Conservation (phyloP, 2,888 invertebrate species). For the Tetropium fuscum region DNA sequence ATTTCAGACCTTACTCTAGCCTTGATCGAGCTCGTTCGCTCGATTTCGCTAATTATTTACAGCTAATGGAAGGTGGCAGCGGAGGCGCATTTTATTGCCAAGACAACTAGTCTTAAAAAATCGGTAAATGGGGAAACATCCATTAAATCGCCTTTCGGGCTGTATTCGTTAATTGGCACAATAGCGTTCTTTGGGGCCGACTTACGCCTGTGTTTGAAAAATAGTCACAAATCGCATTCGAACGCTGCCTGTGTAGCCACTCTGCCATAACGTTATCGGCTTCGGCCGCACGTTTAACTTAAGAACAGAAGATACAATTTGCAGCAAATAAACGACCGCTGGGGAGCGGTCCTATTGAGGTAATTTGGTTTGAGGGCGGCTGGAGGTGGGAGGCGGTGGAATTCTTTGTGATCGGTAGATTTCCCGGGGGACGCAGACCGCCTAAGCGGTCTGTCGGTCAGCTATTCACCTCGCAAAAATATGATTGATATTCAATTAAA, state of each 20-base stretch:
- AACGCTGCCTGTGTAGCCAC: conserved; percentile 45
- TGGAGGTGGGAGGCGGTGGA: conserved; percentile 7
- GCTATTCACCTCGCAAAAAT: neutral
- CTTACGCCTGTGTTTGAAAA: conserved; percentile 15
- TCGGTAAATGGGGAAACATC: conserved; percentile 9
- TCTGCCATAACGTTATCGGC: conserved; percentile 33
- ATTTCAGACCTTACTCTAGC: too few relatives aligned
- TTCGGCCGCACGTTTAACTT: conserved; percentile 24
- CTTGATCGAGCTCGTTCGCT: too few relatives aligned
- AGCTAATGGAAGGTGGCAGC: neutral
- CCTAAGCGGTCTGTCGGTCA: conserved; percentile 12
- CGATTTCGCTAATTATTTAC: neutral
- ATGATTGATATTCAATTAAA: conserved; percentile 4
- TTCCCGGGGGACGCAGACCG: conserved; percentile 10
- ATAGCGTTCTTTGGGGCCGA: neutral
- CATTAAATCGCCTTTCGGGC: conserved; percentile 8
- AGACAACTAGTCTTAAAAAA: conserved; percentile 5
- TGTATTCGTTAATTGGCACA: conserved; percentile 6
- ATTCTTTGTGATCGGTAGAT: conserved; percentile 24
- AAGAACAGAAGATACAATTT: conserved; percentile 56
- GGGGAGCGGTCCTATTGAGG: conserved; percentile 56
- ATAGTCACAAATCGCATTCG: conserved; percentile 34
- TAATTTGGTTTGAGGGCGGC: conserved; percentile 55
- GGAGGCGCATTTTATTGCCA: neutral
- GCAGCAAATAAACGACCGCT: conserved; percentile 61